Evolutionary conservation across 1,140 invertebrate genomes (phyloP), one percentile per base, ranked within the genome.

Genomic region (Saxidomus purpurata): DNA sequence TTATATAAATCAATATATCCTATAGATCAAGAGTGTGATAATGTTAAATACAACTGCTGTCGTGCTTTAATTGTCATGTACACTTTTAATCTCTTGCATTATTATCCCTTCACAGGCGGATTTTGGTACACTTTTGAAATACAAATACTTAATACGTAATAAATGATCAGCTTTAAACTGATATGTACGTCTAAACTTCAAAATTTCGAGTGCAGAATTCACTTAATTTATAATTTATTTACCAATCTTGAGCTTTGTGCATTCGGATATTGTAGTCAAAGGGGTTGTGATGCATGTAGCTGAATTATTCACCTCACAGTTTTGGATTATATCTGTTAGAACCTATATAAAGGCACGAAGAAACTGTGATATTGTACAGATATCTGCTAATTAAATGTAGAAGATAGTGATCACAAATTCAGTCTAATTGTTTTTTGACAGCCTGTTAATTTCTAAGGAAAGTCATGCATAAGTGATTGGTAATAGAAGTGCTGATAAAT

Each of bases 81-180:
- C 34, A 71, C 3, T 36, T 71, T 63, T 71, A 71, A 71, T 71
- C 67, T 40, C 22, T 31, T 31, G 4, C 61, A 67, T 38, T 38
- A 71, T 71, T 31, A 38, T 40, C 22, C 36, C 8, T 63, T 63
- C 15, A 28, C 8, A 3, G 67, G 6, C 67, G 36, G 67, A 71
- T 71, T 71, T 36, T 28, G 34, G 36, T 71, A 40, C 67, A 71
- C 67, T 71, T 71, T 43, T 71, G 15, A 71, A 71, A 28, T 22
- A 38, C 67, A 71, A 11, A 71, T 71, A 40, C 67, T 71, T 71
- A 63, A 63, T 19, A 63, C 59, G 59, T 38, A 40, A 71, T 71
- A 71, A 71, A 71, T 38, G 8, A 38, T 28, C 22, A n/a, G 11
- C 36, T 71, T 38, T 71, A 38, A 67, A 31, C 61, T 67, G 61